Evolutionary conservation across 2,888 invertebrate species (phyloP).

Genomic region (Nomada ruficornis): DNA sequence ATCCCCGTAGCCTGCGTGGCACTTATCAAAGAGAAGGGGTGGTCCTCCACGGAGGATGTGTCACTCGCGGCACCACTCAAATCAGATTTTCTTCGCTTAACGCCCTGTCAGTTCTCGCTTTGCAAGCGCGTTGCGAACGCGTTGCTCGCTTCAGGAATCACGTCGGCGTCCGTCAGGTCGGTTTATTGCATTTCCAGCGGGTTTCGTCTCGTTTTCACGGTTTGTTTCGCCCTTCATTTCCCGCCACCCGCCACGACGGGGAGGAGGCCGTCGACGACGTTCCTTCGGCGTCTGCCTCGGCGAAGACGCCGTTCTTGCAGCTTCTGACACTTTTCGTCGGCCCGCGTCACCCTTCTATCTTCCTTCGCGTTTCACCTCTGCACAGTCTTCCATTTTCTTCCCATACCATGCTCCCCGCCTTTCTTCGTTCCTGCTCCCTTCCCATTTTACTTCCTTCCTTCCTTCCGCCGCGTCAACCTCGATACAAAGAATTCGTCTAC

Average conservation of each 20-base stretch:
- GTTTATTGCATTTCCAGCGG: conserved; percentile 79
- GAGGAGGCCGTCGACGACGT: conserved; percentile 45
- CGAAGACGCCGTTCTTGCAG: conserved; percentile 57
- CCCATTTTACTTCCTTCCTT: conserved; percentile 19
- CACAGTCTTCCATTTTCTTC: not conserved
- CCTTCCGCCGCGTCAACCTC: conserved; percentile 9
- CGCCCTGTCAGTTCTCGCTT: conserved; percentile 73
- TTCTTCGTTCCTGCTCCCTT: conserved; percentile 15
- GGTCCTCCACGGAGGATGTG: conserved; percentile 58
- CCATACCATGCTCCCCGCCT: not conserved
- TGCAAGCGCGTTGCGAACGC: conserved; percentile 72
- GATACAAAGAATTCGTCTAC: conserved; percentile 16
- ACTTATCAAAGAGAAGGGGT: conserved; percentile 56
- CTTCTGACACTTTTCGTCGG: conserved; percentile 70
- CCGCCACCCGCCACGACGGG: conserved; percentile 40
- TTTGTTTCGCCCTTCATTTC: conserved; percentile 76
- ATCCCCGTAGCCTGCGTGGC: conserved; percentile 14
- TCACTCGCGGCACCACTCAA: conserved; percentile 65
- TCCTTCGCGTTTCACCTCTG: conserved; percentile 30
- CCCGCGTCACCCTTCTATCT: conserved; percentile 57
- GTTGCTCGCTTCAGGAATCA: conserved; percentile 71
- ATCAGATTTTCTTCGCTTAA: conserved; percentile 74
- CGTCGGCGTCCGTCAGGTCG: conserved; percentile 72
- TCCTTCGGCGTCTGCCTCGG: conserved; percentile 42
- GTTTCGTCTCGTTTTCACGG: conserved; percentile 79